Base-by-base conservation (phyloP, 2,888 invertebrate species). In the Pollenia amentaria region DNA sequence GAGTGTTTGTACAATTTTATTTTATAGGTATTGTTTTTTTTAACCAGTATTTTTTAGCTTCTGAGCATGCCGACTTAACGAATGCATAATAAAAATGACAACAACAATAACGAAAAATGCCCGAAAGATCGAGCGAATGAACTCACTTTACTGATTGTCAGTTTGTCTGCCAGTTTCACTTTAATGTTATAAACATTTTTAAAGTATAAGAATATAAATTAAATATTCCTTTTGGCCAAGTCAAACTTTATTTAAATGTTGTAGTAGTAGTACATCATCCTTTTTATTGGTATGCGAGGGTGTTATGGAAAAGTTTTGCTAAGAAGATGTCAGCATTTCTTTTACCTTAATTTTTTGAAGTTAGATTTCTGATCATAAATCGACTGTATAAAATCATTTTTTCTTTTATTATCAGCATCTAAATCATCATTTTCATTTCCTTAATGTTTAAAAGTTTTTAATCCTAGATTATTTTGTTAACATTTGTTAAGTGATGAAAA, bases 61-160 rank as follows among this genome's bases (percentile, higher is more conserved):
- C 76, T 84, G 84, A 87, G 85, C 82, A 69, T 76, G 87, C 85
- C 87, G 85, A 78, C 87, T 81, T 85, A 79, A 85, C 82, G 82
- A 87, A 82, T 76, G 60, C 67, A 75, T 67, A 67, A 82, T 75
- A 82, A 82, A 82, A 75, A 72, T 67, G 57, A 67, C 73, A 73
- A 60, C 53, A 60, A 48, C n/a, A 73, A 75, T 7, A 73, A 64
- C 40, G 42, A 60, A 10, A 38, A 75, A 75, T 76, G 42, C 18
- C 60, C 51, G 60, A 73, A 67, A 48, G 18, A 67, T 29, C 60
- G 29, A 84, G 44, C 65, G 57, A 72, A 60, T 76, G 60, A 67
- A 73, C 84, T 60, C 29, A 77, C 44, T 62, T 55, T 48, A 51
- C 55, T 77, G 72, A 80, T 80, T 86, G 86, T 79, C 76, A 73